Base-by-base conservation (phyloP, 2,113 vertebrate species). In the Amblyopsis rosae region DNA sequence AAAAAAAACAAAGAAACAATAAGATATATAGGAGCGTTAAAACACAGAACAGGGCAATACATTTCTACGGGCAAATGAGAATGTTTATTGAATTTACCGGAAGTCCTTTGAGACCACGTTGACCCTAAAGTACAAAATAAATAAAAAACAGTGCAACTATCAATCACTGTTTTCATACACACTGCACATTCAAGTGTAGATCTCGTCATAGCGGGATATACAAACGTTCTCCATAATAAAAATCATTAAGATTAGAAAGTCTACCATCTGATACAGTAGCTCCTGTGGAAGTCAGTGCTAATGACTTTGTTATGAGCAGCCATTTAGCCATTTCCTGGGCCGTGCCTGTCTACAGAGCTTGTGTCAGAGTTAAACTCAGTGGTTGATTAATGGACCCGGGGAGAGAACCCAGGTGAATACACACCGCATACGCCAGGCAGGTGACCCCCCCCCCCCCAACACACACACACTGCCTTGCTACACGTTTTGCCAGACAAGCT, bases 41-140 rank as follows among this genome's bases (percentile, higher is more conserved):
- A 51, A 51, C 26, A 4, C 41, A 17, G n/a, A 59, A 19, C 2
- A 35, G 54, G 1, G 9, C 32, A 9, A 56, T 35, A 26, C 12
- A 19, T 50, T 1, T 56, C 15, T 59, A 1, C 57, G 4, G 12
- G 59, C 26, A 41, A 41, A 41, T 51, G 49, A 51, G 49, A 51
- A 10, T 10, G 12, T 3, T 26, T 45, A 0, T 53, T 8, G 59
- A 35, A 89, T 92, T 90, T 83, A 94, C 93, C 16, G 86, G 82
- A 59, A 86, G 48, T 77, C 93, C 93, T 91, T 90, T 93, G 46
- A 73, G 78, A 64, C 93, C 93, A 58, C 87, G 90, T 9, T 88
- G 82, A 65, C 93, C 93, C 93, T 93, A 71, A 54, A 76, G 79
- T n/a, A 85, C 32, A 84, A 63, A 26, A 26, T 26, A 2, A 26